Evolutionary conservation across 2,113 vertebrate genomes (phyloP).

Genomic region (Megaptera novaeangliae): DNA sequence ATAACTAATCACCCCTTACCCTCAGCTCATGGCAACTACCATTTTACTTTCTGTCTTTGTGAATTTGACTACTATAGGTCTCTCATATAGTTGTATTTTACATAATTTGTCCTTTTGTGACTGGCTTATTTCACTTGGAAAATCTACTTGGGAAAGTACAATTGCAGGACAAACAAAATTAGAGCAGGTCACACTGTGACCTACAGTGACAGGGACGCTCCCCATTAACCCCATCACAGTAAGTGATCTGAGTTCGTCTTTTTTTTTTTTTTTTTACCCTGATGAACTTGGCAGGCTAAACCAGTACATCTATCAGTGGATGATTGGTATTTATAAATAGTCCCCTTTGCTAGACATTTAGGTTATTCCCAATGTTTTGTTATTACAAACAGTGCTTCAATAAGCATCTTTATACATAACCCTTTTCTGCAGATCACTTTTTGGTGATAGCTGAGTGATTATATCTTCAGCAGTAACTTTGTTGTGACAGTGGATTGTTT

Average conservation of each 20-base stretch:
- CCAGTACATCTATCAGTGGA: neutral
- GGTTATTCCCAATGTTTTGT: slow-evolving; percentile 48
- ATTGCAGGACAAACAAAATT: neutral
- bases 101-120: neutral
- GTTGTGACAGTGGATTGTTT: neutral
- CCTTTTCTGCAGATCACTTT: neutral
- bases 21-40: neutral
- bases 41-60: neutral
- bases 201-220: neutral
- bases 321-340: slow-evolving; percentile 46
- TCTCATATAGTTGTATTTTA: neutral
- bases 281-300: neutral
- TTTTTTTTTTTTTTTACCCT: neutral
- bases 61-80: neutral
- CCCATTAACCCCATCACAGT: neutral
- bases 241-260: neutral
- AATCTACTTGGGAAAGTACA: neutral
- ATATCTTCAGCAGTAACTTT: neutral
- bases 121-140: neutral
- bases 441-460: neutral
- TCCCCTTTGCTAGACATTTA: slow-evolving; percentile 29
- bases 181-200: neutral
- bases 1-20: neutral
- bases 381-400: neutral
- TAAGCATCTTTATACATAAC: neutral